Evolutionary conservation across 64 coral and sea anemone genomes (phyloP), one percentile per base, ranked within the genome.

Genomic region (Cladopsammia gracilis): DNA sequence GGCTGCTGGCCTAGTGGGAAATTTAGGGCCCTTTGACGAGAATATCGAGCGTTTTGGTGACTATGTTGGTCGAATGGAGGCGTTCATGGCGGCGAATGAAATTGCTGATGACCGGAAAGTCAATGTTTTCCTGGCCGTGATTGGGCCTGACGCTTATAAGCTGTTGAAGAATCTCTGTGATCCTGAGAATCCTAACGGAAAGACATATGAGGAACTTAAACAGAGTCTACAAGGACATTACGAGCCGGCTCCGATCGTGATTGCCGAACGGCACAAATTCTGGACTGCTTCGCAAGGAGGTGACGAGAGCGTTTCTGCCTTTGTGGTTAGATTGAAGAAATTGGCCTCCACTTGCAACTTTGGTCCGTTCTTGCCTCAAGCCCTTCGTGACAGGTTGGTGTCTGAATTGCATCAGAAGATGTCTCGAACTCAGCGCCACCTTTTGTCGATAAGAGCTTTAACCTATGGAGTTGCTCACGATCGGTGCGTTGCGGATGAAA

Each of bases 131-230:
- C 80, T 85, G 10, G 78, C 90, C 42, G 77, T 81, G 24, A 71
- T 86, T 26, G 90, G 79, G 42, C 62, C 81, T 75, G 49, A 92
- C 46, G 58, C 90, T 80, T 92, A 86, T 42, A 81, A 71, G 42
- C 56, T 92, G 70, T 76, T 90, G 47, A 92, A 81, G 69, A 92
- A 92, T 76, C 57, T 92, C 1, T 70, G 77, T 20, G 65, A 80
- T 25, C 90, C 90, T 25, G 90, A 85, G 1, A 85, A 77, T 8
- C 90, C 57, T 6, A 85, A 92, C 23, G 66, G 23, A 10, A 86
- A 76, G 45, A 48, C 61, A 13, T 92, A 76, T 65, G 8, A 9
- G 20, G 53, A 86, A n/a, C 19, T 92, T 19, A 59, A 54, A 13
- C 13, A 70, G 20, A n/a, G 50, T 74, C 52, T 92, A 65, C 77